A percentile compares a stretch with the other conserved stretches of the same genome.
Conservation (phyloP, 2,113 vertebrate species). For the Thermophis baileyi region DNA sequence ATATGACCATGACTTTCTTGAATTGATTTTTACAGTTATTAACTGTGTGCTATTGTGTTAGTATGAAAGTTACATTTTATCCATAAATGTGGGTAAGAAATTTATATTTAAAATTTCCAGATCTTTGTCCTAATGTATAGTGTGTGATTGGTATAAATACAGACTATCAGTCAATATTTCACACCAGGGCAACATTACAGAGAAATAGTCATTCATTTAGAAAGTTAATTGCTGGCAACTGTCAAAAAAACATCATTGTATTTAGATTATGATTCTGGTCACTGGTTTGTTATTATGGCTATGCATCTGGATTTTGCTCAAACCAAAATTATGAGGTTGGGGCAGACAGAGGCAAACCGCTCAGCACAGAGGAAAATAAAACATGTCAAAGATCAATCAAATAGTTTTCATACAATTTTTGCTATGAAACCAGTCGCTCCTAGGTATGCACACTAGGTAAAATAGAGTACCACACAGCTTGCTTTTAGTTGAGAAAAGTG, state of each 20-base stretch:
- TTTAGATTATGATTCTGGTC: conserved; percentile 3
- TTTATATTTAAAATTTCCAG: not conserved
- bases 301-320: not conserved
- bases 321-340: conserved; percentile 10
- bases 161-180: not conserved
- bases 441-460: not conserved
- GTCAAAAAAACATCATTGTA: not conserved
- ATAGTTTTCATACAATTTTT: not conserved
- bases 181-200: not conserved
- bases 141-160: not conserved
- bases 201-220: not conserved
- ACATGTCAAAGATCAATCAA: not conserved
- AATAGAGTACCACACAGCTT: not conserved
- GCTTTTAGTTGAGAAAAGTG: not conserved
- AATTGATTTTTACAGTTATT: not conserved
- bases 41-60: not conserved
- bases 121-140: not conserved
- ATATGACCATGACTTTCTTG: not conserved
- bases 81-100: not conserved
- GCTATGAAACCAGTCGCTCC: not conserved
- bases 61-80: not conserved
- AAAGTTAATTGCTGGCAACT: not conserved
- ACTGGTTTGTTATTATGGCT: conserved; percentile 5
- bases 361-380: conserved; percentile 32
- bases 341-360: not conserved